Evolutionary conservation across 2,797 vertebrate species (phyloP).

Genomic region (Enteromius fasciolatus): DNA sequence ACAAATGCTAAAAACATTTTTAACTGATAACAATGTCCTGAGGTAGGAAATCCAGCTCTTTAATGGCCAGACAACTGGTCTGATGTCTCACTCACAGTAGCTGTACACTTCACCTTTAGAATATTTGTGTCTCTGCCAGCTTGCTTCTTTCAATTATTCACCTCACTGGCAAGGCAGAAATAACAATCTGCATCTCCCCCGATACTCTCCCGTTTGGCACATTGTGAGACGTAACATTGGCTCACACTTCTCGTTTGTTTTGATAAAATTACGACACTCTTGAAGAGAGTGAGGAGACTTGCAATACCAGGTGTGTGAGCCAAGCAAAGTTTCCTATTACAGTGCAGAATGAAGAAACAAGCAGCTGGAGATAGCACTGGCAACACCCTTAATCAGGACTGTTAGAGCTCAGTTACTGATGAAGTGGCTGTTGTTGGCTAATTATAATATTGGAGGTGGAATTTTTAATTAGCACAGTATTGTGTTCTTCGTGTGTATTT

Average conservation of each 20-base stretch:
- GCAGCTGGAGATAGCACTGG: slow-evolving; percentile 8
- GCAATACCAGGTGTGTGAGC: slow-evolving; percentile 25
- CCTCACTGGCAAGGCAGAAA: slow-evolving; percentile 68
- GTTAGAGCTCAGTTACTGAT: slow-evolving; percentile 1
- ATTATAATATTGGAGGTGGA: slow-evolving; percentile 13
- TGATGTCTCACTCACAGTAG: slow-evolving; percentile 67
- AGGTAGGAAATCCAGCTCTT: slow-evolving; percentile 51
- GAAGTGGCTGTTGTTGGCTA: slow-evolving; percentile 11
- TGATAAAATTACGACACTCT: slow-evolving; percentile 32
- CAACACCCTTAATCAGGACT: slow-evolving; percentile 11
- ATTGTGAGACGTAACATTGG: slow-evolving; percentile 33
- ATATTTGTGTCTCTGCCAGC: slow-evolving; percentile 78
- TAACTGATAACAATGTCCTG: slow-evolving; percentile 27
- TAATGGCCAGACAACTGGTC: slow-evolving; percentile 72
- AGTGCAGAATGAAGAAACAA: slow-evolving; percentile 6
- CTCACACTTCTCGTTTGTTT: slow-evolving; percentile 35
- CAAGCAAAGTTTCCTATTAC: slow-evolving; percentile 41
- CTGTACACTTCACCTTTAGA: slow-evolving; percentile 77
- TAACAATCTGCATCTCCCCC: slow-evolving; percentile 53
- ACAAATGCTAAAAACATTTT: neutral
- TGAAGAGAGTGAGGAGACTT: slow-evolving; percentile 4
- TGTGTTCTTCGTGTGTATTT: slow-evolving; percentile 21
- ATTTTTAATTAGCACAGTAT: slow-evolving; percentile 7
- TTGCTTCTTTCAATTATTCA: slow-evolving; percentile 83
- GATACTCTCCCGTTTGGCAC: slow-evolving; percentile 54